These are phyloP conservation scores for Rhodophaea formosa DNA, from an alignment of 2,888 invertebrate species.

Conservation along the genomic window DNA sequence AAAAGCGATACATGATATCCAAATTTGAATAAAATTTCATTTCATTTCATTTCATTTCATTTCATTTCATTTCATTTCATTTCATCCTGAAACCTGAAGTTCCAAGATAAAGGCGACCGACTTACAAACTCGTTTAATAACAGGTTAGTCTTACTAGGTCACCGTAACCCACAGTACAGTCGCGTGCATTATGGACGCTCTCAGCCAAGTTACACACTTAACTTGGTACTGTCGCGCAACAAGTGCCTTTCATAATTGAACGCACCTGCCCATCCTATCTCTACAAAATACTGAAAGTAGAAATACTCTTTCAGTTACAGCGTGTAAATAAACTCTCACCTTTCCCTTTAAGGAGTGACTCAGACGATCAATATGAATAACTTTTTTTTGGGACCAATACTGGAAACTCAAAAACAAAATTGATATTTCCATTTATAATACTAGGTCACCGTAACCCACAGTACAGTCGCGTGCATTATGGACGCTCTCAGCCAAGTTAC, in stretches of 20 bases:
- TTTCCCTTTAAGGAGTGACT: too few relatives aligned
- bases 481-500: conserved; percentile 7
- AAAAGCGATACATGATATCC: too few relatives aligned
- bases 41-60: too few relatives aligned
- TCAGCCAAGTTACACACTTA: conserved; percentile 13
- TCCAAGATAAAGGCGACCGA: conserved; percentile 1
- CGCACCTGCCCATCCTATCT: conserved; percentile 15
- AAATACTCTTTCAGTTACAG: not conserved
- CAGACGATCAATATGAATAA: too few relatives aligned
- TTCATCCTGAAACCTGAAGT: not conserved
- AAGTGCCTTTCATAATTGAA: conserved; percentile 17
- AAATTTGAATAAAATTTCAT: too few relatives aligned
- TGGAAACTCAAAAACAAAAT: too few relatives aligned
- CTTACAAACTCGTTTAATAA: conserved; percentile 7
- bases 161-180: conserved; percentile 4
- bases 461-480: conserved; percentile 14
- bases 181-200: conserved; percentile 12
- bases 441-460: conserved; percentile 7
- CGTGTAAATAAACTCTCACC: too few relatives aligned
- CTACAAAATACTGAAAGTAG: not conserved
- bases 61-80: too few relatives aligned
- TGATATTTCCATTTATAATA: too few relatives aligned
- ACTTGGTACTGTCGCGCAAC: conserved; percentile 12
- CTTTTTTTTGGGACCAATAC: too few relatives aligned
- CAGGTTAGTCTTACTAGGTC: conserved; percentile 8